Evolutionary conservation across 2,797 vertebrate species (phyloP).

Genomic region (Mus spretus): DNA sequence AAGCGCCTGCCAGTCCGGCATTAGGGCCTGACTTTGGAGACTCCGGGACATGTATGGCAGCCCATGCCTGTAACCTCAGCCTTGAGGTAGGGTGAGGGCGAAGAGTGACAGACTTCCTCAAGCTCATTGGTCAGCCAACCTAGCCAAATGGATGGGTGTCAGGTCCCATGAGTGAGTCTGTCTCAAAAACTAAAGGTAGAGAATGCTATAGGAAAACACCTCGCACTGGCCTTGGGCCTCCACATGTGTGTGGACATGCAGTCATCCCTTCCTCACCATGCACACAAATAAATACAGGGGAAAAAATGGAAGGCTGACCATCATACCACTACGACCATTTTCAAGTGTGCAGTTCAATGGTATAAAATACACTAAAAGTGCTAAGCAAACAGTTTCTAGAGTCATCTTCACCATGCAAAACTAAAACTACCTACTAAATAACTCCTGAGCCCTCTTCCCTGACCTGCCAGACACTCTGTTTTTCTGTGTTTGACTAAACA

Average conservation of each 20-base stretch:
- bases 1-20: not conserved
- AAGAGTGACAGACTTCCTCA: not conserved
- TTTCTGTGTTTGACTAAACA: not conserved
- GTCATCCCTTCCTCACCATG: no score
- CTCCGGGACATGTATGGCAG: not conserved
- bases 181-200: not conserved
- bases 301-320: not conserved
- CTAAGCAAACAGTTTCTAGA: not conserved
- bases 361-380: not conserved
- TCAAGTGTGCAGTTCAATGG: not conserved
- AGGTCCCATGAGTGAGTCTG: not conserved
- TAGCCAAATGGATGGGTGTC: not conserved
- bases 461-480: not conserved
- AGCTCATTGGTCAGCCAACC: not conserved
- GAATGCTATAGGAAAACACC: not conserved
- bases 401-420: not conserved
- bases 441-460: no score
- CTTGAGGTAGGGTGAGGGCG: not conserved
- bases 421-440: not conserved
- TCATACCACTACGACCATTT: not conserved
- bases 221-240: not conserved
- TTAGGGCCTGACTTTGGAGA: not conserved
- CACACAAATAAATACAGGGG: not conserved
- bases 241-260: not conserved
- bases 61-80: not conserved